phyloP scores from a whole-genome alignment of 2,113 vertebrate species.

The Burhinus bistriatus region DNA sequence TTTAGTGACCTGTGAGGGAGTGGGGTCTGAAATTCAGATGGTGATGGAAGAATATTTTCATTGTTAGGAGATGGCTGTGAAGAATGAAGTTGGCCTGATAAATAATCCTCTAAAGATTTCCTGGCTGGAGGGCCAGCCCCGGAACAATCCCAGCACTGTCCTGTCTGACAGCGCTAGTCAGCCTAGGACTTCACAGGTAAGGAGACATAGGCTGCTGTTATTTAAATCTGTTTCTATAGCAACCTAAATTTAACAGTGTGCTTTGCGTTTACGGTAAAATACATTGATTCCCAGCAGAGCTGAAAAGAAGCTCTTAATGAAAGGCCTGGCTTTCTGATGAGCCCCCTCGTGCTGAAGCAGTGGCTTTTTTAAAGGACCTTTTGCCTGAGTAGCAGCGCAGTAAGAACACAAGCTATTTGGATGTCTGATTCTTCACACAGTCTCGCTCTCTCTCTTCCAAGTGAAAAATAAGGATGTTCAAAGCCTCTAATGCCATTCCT shows the following conservation, averaged over 20 bases:
- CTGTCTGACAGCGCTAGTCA: background rate
- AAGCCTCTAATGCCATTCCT: background rate
- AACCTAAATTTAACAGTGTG: background rate
- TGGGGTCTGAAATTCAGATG: background rate
- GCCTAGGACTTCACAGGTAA: conserved; percentile 79
- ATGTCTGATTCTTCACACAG: background rate
- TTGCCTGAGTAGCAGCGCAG: background rate
- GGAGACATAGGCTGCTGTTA: background rate
- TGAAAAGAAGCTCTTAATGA: background rate
- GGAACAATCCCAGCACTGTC: background rate
- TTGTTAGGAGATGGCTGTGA: conserved; percentile 88
- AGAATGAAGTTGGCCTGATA: conserved; percentile 87
- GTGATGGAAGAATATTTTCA: background rate
- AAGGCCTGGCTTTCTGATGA: background rate
- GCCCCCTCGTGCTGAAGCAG: background rate
- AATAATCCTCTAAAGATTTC: conserved; percentile 90
- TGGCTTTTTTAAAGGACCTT: background rate
- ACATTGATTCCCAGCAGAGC: background rate
- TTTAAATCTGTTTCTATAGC: background rate
- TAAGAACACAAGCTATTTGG: background rate
- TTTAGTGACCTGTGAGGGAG: background rate
- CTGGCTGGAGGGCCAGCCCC: conserved; percentile 89
- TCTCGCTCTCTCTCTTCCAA: background rate
- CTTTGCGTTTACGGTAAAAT: background rate
- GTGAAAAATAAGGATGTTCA: background rate